Base-by-base conservation (phyloP, 2,888 invertebrate genomes). In the Lasioglossum pauxillum region DNA sequence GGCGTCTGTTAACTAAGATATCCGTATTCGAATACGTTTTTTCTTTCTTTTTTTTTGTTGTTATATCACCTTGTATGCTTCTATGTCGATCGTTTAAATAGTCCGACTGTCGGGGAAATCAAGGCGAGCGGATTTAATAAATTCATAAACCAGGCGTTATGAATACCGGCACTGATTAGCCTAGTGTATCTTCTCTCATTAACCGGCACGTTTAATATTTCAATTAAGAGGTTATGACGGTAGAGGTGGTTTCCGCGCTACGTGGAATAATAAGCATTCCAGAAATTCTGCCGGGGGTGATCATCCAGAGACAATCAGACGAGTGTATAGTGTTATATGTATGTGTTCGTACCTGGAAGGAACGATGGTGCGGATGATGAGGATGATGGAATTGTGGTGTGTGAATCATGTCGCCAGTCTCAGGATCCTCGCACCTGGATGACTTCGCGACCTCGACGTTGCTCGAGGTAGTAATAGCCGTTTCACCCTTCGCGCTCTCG, bases 311-410 rank as follows among this genome's bases (percentile, higher is more conserved):
- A 57, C 44, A 83, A 82, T 80, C 76, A 81, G 81, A 86, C 80
- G 53, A 83, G 80, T 64, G 57, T 77, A 23, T 23, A 64, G 27
- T 5, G 16, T 5, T 57, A 4, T 12, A 57, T 12, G 10, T 27
- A 27, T 27, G 60, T 64, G 64, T 38, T 78, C 96, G 95, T 95
- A 98, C 98, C 97, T 97, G 97, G 95, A 97, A 96, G 88, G 96
- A 96, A 95, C 97, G 96, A 93, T 97, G 96, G 93, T 96, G 96
- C 71, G 96, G 96, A 91, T 94, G 93, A 92, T 96, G 96, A 91
- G 96, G 96, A 93, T 96, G 96, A 93, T 97, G 96, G 92, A 96
- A 96, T 91, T 96, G 96, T 88, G 96, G 96, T 89, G 97, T 96
- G 95, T 97, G 97, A 95, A 97, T 96, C 97, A 97, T 97, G 92